Evolutionary conservation across 2,797 vertebrate genomes (phyloP), one percentile per base, ranked within the genome.

Genomic region (Pangasius mekongensis): DNA sequence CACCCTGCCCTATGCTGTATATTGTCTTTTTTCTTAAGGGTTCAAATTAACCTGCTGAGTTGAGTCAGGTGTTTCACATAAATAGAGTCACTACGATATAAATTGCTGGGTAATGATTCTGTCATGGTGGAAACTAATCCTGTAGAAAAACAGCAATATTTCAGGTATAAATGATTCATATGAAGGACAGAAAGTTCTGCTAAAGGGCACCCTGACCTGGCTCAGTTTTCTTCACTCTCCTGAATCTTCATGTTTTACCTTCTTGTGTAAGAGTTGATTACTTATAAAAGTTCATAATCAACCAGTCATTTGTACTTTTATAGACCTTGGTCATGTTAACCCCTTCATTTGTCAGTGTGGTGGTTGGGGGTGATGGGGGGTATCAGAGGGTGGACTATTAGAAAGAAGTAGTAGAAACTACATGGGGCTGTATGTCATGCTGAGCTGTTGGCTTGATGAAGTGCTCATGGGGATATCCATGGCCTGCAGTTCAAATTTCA

Each of bases 401-500:
- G 30, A 60, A 81, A 60, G 16, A 33, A 4, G 16, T 22, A 56
- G 16, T 33, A 14, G 18, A 81, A 39, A 3, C 30, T 27, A 24
- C 33, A 43, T 39, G 52, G 11, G 2, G 80, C 56, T 82, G 81
- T 5, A 60, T n/a, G 62, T 49, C 86, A 80, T 36, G 30, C 56
- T 84, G 74, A 73, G 76, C 49, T 60, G 73, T 78, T 83, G 77
- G 86, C 78, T 71, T 62, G n/a, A 76, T n/a, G 58, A 39, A 67
- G 2, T 69, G 58, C 58, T 74, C 27, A 60, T 86, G 43, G 16
- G 30, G 62, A 76, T 47, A 71, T 84, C 22, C 22, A 36, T 49
- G 64, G 27, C 83, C 58, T 33, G 47, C 36, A 78, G 89, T 86
- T 91, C 89, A 83, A 33, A 81, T 89, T 91, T 87, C 91, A 87